These are phyloP conservation scores for Drosophila auraria DNA, from an alignment of 1,140 invertebrate genomes.

Conservation along the genomic window DNA sequence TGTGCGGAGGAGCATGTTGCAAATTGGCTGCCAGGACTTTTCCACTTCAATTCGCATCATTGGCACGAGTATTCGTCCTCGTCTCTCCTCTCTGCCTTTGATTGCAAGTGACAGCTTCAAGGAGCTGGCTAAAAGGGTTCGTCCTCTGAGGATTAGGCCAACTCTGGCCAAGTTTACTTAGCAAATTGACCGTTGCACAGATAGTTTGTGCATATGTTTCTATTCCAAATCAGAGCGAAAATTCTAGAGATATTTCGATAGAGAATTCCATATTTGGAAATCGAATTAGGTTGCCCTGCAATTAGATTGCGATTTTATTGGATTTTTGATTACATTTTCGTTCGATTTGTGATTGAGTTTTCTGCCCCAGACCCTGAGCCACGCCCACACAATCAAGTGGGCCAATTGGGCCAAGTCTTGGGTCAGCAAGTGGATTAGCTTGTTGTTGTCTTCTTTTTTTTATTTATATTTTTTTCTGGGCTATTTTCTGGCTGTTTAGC, in stretches of 20 bases:
- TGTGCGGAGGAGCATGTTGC: slow-evolving; percentile 52
- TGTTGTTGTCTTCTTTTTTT: slow-evolving; percentile 20
- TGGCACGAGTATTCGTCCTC: slow-evolving; percentile 42
- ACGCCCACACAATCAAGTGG: slow-evolving; percentile 59
- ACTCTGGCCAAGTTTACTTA: slow-evolving; percentile 51
- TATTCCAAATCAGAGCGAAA: slow-evolving; percentile 1
- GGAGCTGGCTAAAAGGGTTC: slow-evolving; percentile 64
- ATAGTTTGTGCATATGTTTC: slow-evolving; percentile 72
- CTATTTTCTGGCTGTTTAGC: slow-evolving; percentile 55
- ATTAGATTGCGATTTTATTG: slow-evolving; percentile 71
- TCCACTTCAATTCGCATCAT: slow-evolving; percentile 77
- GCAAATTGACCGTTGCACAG: slow-evolving; percentile 76
- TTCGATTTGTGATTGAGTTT: slow-evolving; percentile 67
- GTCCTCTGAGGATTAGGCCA: slow-evolving; percentile 16
- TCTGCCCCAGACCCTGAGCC: not conserved
- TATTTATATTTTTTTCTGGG: slow-evolving; percentile 20
- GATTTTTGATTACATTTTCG: slow-evolving; percentile 64
- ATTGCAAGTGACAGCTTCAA: slow-evolving; percentile 78
- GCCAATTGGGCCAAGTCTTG: slow-evolving; percentile 30
- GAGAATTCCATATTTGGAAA: slow-evolving; percentile 21
- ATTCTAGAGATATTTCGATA: not conserved
- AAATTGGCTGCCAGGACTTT: slow-evolving; percentile 75
- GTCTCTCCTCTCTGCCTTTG: slow-evolving; percentile 30
- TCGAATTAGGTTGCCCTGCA: slow-evolving; percentile 53
- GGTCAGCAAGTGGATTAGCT: slow-evolving; percentile 31